Percentiles rank a stretch among this genome's conserved stretches.
These are phyloP conservation scores for Hippocampus mohnikei DNA, from an alignment of 2,113 vertebrate species.

Conservation along the genomic window DNA sequence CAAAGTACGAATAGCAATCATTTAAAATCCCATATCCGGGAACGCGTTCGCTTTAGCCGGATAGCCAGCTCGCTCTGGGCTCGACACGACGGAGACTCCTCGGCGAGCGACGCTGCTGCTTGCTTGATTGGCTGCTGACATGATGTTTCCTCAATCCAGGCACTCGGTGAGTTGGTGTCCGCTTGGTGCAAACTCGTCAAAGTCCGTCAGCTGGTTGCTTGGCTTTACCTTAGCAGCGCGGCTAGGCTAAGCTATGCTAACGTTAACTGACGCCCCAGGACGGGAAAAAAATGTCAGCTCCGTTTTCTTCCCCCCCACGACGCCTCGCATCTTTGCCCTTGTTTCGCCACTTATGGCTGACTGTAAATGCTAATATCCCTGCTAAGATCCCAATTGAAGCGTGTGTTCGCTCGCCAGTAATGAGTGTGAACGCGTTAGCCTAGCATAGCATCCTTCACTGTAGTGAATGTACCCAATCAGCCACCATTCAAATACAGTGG, in stretches of 20 bases:
- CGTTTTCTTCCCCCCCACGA: slow-evolving; percentile 1
- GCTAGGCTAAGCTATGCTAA: slow-evolving; percentile 33
- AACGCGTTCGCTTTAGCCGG: slow-evolving; percentile 63
- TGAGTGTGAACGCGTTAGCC: neutral
- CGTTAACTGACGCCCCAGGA: slow-evolving; percentile 48
- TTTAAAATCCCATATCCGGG: slow-evolving; percentile 50
- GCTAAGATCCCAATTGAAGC: neutral
- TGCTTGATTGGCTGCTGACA: slow-evolving; percentile 64
- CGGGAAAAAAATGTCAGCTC: slow-evolving; percentile 27
- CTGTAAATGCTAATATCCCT: neutral
- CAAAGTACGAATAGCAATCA: slow-evolving; percentile 56
- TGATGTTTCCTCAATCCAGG: slow-evolving; percentile 83
- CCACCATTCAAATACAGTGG: neutral
- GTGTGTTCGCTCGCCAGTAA: neutral
- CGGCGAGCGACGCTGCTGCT: slow-evolving; percentile 25
- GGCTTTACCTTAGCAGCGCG: neutral
- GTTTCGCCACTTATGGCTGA: neutral
- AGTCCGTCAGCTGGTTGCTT: neutral
- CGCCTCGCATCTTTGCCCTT: neutral
- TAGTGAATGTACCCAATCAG: neutral
- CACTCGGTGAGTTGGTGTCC: slow-evolving; percentile 73
- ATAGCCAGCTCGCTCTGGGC: slow-evolving; percentile 38
- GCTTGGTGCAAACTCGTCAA: slow-evolving; percentile 31
- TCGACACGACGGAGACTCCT: slow-evolving; percentile 35
- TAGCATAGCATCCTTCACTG: neutral